These are phyloP conservation scores for Willisornis vidua DNA, from an alignment of 2,113 vertebrate species.

Conservation along the genomic window DNA sequence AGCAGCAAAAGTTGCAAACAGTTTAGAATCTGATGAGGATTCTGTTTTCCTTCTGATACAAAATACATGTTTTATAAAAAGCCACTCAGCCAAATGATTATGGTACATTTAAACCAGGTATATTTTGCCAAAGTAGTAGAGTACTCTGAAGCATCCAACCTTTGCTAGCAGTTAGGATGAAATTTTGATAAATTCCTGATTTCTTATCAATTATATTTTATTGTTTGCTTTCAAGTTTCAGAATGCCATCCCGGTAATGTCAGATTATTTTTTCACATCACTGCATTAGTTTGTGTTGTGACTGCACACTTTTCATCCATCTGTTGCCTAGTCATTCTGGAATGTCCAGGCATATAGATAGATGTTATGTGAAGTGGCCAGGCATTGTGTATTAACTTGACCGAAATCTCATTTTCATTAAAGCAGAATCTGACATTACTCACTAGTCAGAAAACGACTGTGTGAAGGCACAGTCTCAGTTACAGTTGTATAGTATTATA, in stretches of 20 bases:
- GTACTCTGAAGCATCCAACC: not conserved
- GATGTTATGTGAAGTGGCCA: conserved; percentile 40
- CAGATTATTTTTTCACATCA: conserved; percentile 50
- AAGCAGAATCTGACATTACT: not conserved
- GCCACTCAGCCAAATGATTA: not conserved
- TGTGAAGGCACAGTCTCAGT: not conserved
- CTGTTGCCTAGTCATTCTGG: conserved; percentile 16
- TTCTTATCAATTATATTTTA: not conserved
- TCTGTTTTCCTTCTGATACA: not conserved
- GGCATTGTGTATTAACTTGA: conserved; percentile 36
- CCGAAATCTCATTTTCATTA: conserved; percentile 27
- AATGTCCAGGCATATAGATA: conserved; percentile 52
- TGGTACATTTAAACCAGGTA: not conserved
- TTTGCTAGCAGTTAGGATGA: not conserved
- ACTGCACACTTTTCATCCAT: conserved; percentile 18
- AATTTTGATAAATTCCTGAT: not conserved
- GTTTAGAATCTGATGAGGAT: not conserved
- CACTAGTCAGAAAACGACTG: not conserved
- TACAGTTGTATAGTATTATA: not conserved
- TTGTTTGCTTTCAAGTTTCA: not conserved
- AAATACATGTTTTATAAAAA: not conserved
- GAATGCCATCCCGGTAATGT: not conserved
- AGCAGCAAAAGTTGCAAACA: not conserved
- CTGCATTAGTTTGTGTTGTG: conserved; percentile 47
- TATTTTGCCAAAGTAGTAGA: not conserved